These are phyloP conservation scores for Busseola fusca DNA, from an alignment of 2,888 invertebrate species.

Conservation along the genomic window DNA sequence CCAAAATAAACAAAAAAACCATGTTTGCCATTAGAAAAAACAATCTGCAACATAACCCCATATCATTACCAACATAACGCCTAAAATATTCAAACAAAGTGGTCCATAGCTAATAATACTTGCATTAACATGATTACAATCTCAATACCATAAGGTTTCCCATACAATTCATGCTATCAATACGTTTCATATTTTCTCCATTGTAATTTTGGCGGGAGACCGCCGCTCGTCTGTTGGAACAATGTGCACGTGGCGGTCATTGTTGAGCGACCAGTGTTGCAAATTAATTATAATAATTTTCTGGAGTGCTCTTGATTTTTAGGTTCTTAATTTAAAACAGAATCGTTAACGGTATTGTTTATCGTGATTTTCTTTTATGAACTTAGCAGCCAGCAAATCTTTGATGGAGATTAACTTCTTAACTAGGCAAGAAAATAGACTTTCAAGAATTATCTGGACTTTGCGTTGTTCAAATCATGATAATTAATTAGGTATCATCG, in stretches of 20 bases:
- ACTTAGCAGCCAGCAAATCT: neutral
- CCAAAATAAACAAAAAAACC: neutral
- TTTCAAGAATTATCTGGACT: neutral
- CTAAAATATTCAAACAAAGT: conserved; percentile 42
- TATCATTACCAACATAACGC: conserved; percentile 25
- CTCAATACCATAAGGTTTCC: conserved; percentile 73
- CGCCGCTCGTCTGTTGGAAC: conserved; percentile 47
- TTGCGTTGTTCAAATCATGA: too few species aligned
- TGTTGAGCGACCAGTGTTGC: conserved; percentile 74
- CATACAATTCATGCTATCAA: conserved; percentile 69
- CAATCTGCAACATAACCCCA: neutral
- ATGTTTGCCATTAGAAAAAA: conserved; percentile 4
- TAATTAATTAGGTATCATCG: too few species aligned
- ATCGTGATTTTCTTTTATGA: neutral
- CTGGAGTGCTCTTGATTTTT: conserved; percentile 57
- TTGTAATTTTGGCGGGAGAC: conserved; percentile 62
- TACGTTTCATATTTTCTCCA: conserved; percentile 77
- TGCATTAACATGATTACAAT: conserved; percentile 64
- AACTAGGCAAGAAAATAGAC: neutral
- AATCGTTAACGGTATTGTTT: neutral
- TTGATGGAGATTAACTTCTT: neutral
- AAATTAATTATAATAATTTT: conserved; percentile 73
- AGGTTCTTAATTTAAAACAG: conserved; percentile 18
- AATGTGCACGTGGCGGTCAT: conserved; percentile 71
- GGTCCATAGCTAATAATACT: conserved; percentile 53